Percentiles rank a stretch among this genome's conserved stretches.
phyloP scores from a whole-genome alignment of 2,797 vertebrate species.

The Sarcoramphus papa region DNA sequence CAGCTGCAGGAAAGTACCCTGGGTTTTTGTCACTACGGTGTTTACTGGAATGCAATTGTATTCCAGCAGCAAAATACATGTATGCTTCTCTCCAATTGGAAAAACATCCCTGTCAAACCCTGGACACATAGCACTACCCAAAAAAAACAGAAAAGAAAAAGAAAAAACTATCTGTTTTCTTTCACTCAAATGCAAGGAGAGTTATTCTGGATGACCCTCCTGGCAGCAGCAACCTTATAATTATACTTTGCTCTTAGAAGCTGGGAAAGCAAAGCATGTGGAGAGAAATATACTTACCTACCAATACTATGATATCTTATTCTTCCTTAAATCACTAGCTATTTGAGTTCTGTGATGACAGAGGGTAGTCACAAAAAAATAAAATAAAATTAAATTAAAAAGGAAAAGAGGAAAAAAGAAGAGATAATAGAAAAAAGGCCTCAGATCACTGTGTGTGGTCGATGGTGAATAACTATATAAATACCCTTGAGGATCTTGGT shows the following conservation, averaged over 20 bases:
- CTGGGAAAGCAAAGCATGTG: neutral
- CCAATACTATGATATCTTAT: neutral
- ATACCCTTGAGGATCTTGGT: neutral
- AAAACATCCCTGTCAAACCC: neutral
- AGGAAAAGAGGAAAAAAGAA: neutral
- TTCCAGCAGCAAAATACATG: neutral
- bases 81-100: neutral
- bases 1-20: neutral
- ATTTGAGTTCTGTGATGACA: neutral
- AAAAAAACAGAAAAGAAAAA: neutral
- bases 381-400: too few species aligned
- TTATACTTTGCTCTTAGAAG: neutral
- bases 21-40: accelerated
- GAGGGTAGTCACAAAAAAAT: neutral
- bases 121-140: neutral
- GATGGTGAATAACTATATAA: neutral
- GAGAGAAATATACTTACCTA: neutral
- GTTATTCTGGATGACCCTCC: neutral
- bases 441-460: neutral
- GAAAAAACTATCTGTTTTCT: neutral
- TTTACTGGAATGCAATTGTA: neutral
- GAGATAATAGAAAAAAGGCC: neutral
- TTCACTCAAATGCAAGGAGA: neutral
- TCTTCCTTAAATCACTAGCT: neutral
- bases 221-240: neutral